Percentiles rank a stretch among this genome's conserved stretches.
phyloP scores from a whole-genome alignment of 2,797 vertebrate species.

The Aulostomus chinensis region DNA sequence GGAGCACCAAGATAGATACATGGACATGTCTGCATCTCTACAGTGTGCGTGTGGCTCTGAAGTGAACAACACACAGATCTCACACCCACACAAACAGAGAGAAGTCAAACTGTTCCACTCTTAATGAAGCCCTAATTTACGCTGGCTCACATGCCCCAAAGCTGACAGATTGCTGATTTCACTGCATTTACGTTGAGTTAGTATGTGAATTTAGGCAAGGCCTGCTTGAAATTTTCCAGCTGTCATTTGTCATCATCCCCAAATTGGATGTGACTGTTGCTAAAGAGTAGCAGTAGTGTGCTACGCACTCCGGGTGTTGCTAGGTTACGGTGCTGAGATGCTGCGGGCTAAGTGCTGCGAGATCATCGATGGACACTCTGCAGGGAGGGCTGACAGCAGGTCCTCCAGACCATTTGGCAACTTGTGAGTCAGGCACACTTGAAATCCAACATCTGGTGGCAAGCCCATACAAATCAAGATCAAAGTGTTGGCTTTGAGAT shows the following conservation, averaged over 20 bases:
- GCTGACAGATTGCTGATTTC: constrained; percentile 40
- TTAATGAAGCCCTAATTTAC: constrained; percentile 23
- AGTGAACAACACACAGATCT: constrained; percentile 13
- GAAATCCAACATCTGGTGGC: constrained; percentile 65
- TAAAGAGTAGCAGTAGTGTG: constrained; percentile 56
- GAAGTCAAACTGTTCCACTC: constrained; percentile 4
- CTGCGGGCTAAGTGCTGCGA: constrained; percentile 74
- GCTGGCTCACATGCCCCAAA: constrained; percentile 5
- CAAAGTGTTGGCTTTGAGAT: constrained; percentile 53
- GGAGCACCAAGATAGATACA: constrained; percentile 15
- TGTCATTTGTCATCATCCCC: constrained; percentile 62
- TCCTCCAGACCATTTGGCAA: constrained; percentile 68
- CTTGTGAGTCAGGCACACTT: constrained; percentile 45
- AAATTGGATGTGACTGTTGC: constrained; percentile 51
- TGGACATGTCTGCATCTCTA: constrained; percentile 2
- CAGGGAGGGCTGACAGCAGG: constrained; percentile 59
- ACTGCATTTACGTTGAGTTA: constrained; percentile 31
- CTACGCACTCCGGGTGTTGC: constrained; percentile 62
- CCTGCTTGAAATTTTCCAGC: constrained; percentile 43
- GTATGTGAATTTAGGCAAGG: constrained; percentile 25
- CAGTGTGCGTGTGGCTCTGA: constrained; percentile 14
- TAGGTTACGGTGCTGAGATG: constrained; percentile 76
- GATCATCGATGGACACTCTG: constrained; percentile 52
- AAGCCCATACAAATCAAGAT: constrained; percentile 55
- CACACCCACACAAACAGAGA: constrained; percentile 1